Evolutionary conservation across 2,113 vertebrate genomes (phyloP).

Genomic region (Paraplagusia blochii): DNA sequence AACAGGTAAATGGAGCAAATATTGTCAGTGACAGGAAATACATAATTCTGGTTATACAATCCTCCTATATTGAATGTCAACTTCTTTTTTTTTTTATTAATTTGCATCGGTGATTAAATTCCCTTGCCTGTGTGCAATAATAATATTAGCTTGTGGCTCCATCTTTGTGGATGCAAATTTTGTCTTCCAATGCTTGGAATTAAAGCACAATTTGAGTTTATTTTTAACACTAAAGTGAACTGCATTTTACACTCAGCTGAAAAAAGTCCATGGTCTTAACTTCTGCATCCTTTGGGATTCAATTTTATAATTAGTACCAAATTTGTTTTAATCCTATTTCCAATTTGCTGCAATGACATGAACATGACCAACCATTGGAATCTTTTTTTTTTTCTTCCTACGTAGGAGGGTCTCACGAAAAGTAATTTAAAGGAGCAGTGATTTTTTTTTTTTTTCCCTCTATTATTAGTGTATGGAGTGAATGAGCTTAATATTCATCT

Average conservation of each 20-base stretch:
- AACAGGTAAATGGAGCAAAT: no score
- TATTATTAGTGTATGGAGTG: neutral
- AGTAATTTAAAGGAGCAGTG: conserved; percentile 2
- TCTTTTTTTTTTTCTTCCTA: conserved; percentile 64
- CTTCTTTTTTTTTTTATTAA: no score
- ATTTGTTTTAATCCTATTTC: conserved; percentile 62
- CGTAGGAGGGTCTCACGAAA: conserved; percentile 33
- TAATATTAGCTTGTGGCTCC: no score
- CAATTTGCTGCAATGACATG: conserved; percentile 51
- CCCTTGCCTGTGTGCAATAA: no score
- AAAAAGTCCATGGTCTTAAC: conserved; percentile 16
- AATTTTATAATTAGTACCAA: conserved; percentile 59
- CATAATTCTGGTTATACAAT: no score
- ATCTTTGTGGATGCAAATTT: no score
- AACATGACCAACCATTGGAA: conserved; percentile 57
- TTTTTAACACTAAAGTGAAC: conserved; percentile 13
- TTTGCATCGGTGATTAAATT: no score
- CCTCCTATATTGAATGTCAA: no score
- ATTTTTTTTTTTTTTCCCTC: conserved; percentile 1
- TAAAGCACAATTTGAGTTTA: no score
- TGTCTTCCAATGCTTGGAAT: no score
- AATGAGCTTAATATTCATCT: neutral
- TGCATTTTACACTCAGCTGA: conserved; percentile 10
- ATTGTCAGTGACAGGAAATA: no score
- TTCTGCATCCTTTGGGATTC: conserved; percentile 40